Percentiles rank a stretch among this genome's conserved stretches.
Evolutionary conservation across 2,113 vertebrate genomes (phyloP).

Genomic region (Eudyptes chrysolophus): DNA sequence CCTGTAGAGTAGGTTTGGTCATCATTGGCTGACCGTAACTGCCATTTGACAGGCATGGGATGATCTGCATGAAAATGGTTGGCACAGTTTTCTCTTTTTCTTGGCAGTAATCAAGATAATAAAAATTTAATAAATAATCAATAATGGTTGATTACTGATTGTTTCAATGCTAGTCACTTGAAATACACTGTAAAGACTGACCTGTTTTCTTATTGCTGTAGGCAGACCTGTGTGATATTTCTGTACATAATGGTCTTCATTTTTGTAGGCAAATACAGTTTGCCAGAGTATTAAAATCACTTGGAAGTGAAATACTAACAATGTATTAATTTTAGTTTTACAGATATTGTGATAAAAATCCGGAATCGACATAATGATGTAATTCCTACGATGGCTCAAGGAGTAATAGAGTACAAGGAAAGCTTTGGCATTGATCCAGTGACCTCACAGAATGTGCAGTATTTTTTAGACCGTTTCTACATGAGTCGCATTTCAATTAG

Average conservation of each 20-base stretch:
- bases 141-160: not conserved
- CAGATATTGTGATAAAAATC: conserved; percentile 92
- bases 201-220: not conserved
- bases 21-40: not conserved
- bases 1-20: not conserved
- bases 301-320: conserved; percentile 33
- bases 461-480: conserved; percentile 98
- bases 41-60: not conserved
- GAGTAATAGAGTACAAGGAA: conserved; percentile 95
- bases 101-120: not conserved
- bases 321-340: conserved; percentile 81
- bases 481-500: conserved; percentile 99
- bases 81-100: not conserved
- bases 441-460: conserved; percentile 96
- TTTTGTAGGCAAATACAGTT: not conserved
- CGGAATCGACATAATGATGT: conserved; percentile 97
- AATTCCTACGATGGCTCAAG: conserved; percentile 97
- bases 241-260: not conserved
- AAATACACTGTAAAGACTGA: not conserved
- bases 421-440: conserved; percentile 91
- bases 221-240: not conserved
- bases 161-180: not conserved
- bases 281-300: not conserved
- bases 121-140: not conserved
- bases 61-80: not conserved